Evolutionary conservation across 2,888 invertebrate species (phyloP).

Genomic region (Apomyelois bistriatella): DNA sequence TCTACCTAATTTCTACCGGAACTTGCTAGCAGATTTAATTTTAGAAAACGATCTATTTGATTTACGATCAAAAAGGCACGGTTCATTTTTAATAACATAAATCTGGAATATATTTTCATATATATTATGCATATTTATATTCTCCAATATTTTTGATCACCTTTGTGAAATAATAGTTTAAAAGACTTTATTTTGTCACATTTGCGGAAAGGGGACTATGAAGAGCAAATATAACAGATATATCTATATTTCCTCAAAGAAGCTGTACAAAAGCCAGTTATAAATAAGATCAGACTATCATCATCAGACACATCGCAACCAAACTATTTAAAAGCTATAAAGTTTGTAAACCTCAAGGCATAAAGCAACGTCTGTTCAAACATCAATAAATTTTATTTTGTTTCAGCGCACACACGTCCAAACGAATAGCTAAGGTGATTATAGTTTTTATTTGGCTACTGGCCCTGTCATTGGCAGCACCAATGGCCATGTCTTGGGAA

Average conservation of each 20-base stretch:
- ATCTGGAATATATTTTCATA: too few relatives aligned
- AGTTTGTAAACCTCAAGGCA: neutral
- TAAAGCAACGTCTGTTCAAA: neutral
- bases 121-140: too few relatives aligned
- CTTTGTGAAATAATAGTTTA: too few relatives aligned
- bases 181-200: too few relatives aligned
- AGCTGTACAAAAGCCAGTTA: neutral
- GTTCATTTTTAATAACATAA: neutral
- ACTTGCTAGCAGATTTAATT: neutral
- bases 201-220: too few relatives aligned
- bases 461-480: conserved; percentile 83
- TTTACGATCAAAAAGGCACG: neutral
- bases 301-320: neutral
- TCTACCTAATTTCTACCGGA: neutral
- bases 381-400: conserved; percentile 27
- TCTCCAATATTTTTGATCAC: too few relatives aligned
- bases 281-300: neutral
- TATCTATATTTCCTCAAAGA: too few relatives aligned
- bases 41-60: neutral
- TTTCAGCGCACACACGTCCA: conserved; percentile 86
- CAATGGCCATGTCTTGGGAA: conserved; percentile 83
- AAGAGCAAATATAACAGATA: neutral
- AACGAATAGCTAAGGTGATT: conserved; percentile 85
- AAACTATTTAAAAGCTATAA: neutral
- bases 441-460: conserved; percentile 88